A percentile compares a stretch with the other conserved stretches of the same genome.
These are phyloP conservation scores for Vulpes vulpes DNA, from an alignment of 2,113 vertebrate genomes.

Conservation along the genomic window DNA sequence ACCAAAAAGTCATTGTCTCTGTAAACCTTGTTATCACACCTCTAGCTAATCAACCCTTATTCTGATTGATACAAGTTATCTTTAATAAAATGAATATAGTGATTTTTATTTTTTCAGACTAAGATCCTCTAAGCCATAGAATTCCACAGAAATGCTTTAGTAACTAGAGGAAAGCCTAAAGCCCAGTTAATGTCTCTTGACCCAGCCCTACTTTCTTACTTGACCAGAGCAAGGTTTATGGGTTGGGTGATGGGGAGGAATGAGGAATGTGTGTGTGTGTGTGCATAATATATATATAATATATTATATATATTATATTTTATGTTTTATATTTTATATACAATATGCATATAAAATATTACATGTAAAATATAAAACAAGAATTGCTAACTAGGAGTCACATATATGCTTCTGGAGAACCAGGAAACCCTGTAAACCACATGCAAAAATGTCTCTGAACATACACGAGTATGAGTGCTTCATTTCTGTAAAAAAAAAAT, in stretches of 20 bases:
- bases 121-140: background rate
- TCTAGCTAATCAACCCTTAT: background rate
- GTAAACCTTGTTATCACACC: background rate
- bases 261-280: background rate
- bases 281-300: background rate
- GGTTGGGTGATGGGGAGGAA: background rate
- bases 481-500: background rate
- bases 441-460: background rate
- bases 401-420: background rate
- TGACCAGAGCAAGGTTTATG: background rate
- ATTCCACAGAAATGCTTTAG: background rate
- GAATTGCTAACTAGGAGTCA: background rate
- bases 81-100: slow-evolving; percentile 44
- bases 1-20: slow-evolving; percentile 15
- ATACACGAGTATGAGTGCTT: background rate
- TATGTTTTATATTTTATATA: background rate
- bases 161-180: slow-evolving; percentile 37
- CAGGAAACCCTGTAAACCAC: background rate
- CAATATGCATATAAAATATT: background rate
- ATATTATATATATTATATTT: background rate
- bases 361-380: slow-evolving; percentile 3
- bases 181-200: background rate
- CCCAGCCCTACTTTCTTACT: background rate
- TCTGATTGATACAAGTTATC: background rate
- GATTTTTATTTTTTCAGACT: background rate